Evolutionary conservation across 2,797 vertebrate genomes (phyloP), one percentile per base, ranked within the genome.

Genomic region (Neostethus bicornis): DNA sequence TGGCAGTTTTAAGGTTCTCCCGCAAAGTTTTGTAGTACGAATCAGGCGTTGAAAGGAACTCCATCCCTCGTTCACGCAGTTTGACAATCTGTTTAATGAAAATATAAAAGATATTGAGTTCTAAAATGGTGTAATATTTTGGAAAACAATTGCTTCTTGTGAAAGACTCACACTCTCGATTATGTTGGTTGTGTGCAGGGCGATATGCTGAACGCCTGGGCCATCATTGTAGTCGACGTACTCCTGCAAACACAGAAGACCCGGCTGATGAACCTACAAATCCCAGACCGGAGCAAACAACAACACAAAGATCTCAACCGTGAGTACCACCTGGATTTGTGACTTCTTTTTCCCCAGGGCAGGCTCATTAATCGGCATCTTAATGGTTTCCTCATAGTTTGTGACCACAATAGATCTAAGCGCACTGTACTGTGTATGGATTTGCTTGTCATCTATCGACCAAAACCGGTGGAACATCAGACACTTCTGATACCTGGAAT

Each of bases 311-410:
- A 11, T 31, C 34, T 48, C 17, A 24, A 17, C 55, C 7, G 7
- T 3, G 7, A 38, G 12, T 46, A 70, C n/a, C 58, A 94, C 93
- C 91, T 94, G 93, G 67, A 94, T 94, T 51, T 94, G 93, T 17
- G 93, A 94, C 67, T 82, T 92, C 75, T 86, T 93, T 50, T 89
- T 89, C 35, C 92, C 92, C 0, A 6, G 10, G 1, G 93, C 93
- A 3, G 93, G 93, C 51, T 94, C 92, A n/a, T 94, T 94, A 60
- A 94, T 94, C 58, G 93, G 93, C 93, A 94, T 94, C 83, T 94
- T 94, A 54, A 94, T 93, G 51, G 93, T 94, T 70, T 94, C 93
- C 32, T 94, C 93, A 25, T 92, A 93, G 86, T 94, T 94, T 8
- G 92, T 87, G 41, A 94, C 87, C 61, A 94, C 93, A 24, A 93